phyloP scores from a whole-genome alignment of 2,888 invertebrate species.

The Nemoura dubitans region DNA sequence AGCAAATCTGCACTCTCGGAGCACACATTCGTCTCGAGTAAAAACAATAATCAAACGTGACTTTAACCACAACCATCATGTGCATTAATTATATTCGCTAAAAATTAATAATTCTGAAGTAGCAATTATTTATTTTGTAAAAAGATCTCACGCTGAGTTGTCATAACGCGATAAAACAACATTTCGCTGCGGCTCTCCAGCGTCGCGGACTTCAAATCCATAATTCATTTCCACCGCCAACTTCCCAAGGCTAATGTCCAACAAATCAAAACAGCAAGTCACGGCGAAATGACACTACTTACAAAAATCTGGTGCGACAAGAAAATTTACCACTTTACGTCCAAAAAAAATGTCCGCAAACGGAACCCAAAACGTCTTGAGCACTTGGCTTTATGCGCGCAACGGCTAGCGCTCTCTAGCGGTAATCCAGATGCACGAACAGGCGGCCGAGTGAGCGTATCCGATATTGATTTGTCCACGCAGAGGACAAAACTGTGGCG shows the following conservation, averaged over 20 bases:
- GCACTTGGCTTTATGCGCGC: background rate
- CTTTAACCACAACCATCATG: background rate
- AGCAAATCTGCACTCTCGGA: background rate
- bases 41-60: background rate
- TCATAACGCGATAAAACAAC: background rate
- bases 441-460: background rate
- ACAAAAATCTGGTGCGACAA: background rate
- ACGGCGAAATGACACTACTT: background rate
- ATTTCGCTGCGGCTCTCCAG: background rate
- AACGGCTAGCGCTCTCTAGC: background rate
- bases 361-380: background rate
- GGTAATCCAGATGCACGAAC: background rate
- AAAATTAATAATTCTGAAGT: background rate
- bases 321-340: background rate
- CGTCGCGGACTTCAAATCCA: background rate
- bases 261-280: background rate
- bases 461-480: background rate
- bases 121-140: background rate
- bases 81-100: background rate
- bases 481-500: background rate
- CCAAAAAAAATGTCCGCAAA: background rate
- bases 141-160: background rate
- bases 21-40: background rate
- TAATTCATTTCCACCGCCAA: too few relatives aligned
- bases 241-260: background rate